Evolutionary conservation across 2,888 invertebrate species (phyloP), one percentile per base, ranked within the genome.

Genomic region (Hirtodrosophila cameraria): DNA sequence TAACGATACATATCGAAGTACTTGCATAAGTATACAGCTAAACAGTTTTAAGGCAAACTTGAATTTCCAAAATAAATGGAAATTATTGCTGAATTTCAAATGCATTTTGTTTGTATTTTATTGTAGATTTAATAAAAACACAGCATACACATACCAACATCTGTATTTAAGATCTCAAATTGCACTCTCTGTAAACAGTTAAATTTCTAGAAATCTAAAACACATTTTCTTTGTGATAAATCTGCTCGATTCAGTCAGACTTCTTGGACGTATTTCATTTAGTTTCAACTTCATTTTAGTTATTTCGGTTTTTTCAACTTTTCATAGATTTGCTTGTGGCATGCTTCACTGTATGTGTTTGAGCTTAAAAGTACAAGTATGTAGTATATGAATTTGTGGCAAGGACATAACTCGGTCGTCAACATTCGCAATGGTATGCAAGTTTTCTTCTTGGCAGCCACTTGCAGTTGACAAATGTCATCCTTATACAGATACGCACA

Each of bases 351-450:
- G 67, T 73, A 52, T 35, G 9, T 55, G 50, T 12, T 6, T 11
- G 13, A 12, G 31, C 42, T 12, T 42, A 11, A 9, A 16, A 20
- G 2, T 23, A 18, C 18, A 23, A 50, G 54, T 60, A 16, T 49
- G 67, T 73, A 55, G 67, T 73, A 55, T 52, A 67, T 57, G 18
- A 67, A 67, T 70, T 54, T 61, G 75, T 62, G 70, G 71, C 67
- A 75, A 85, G 79, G 80, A 86, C 80, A 79, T 83, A 80, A 75
- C 80, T 83, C 60, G 75, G 63, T 68, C 67, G 79, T 82, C 86
- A 75, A 83, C 83, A 86, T 71, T 58, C 49, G 57, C 54, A 63
- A 46, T 57, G 45, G 41, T 33, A 66, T 59, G 43, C 62, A 70
- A 70, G 78, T 70, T 65, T 58, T 66, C 71, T 61, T 49, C 60